Percentiles rank a stretch among this genome's conserved stretches.
phyloP scores from a whole-genome alignment of 2,113 vertebrate genomes.

The Xenus cinereus region DNA sequence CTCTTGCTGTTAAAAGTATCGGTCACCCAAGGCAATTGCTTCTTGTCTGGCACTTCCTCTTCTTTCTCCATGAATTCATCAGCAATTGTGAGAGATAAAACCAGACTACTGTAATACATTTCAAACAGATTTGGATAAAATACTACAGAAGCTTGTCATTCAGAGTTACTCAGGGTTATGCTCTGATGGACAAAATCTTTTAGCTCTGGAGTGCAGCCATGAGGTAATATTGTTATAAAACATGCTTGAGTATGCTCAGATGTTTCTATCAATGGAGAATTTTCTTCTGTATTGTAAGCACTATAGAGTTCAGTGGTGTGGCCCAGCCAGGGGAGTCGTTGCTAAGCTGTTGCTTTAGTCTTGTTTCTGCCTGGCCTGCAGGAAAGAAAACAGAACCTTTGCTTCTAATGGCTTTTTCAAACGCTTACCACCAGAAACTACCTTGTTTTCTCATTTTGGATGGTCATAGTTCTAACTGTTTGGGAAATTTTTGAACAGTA shows the following conservation, averaged over 20 bases:
- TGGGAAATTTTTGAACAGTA: not conserved
- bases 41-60: not conserved
- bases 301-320: not conserved
- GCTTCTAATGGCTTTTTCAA: not conserved
- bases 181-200: not conserved
- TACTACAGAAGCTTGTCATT: not conserved
- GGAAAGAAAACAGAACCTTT: not conserved
- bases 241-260: not conserved
- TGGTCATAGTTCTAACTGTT: not conserved
- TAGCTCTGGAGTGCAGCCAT: not conserved
- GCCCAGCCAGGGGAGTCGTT: not conserved
- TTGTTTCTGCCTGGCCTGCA: not conserved
- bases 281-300: not conserved
- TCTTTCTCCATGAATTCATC: not conserved
- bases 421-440: not conserved
- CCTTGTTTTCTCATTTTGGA: not conserved
- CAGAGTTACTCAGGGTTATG: not conserved
- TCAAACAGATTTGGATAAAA: not conserved
- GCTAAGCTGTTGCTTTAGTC: not conserved
- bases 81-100: not conserved
- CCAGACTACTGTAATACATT: not conserved
- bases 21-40: not conserved
- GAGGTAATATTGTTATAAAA: not conserved
- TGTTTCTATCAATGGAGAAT: not conserved
- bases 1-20: not conserved